Base-by-base conservation (phyloP, 2,888 invertebrate genomes). In the Oegoconia quadripuncta region DNA sequence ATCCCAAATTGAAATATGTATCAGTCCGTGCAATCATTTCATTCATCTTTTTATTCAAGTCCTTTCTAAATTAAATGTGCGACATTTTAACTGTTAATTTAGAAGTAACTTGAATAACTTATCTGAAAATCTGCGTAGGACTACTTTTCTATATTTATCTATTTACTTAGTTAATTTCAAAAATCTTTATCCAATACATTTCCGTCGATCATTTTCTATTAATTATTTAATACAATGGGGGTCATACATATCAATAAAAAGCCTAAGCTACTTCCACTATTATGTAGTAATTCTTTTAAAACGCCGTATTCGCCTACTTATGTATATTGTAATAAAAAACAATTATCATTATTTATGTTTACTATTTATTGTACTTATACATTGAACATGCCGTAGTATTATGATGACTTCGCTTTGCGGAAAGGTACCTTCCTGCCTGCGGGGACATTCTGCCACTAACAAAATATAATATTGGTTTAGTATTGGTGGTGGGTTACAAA, bases 391-490 rank as follows among this genome's bases (percentile, higher is more conserved):
- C 66, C 74, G 66, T 77, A 75, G 76, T 63, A 64, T 64, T 71
- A 74, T 74, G 73, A 81, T 80, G 86, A 86, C 79, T 86, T 82
- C 78, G 88, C 88, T 88, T 87, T 84, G 79, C 83, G 84, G 83
- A 82, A 73, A 75, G 82, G 84, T 81, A 84, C 88, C 88, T 88
- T 88, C 88, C 88, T 88, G 88, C 88, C 88, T 88, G 88, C 74
- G 78, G 87, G 87, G 80, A 76, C 64, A 65, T 66, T 75, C 69
- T 73, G 74, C 74, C 72, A 83, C 82, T 87, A 87, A 87, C 83
- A 78, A 66, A 52, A 64, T 61, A 52, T 59, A 55, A 57, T 59
- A 64, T 56, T 70, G 64, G 63, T 70, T 55, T 68, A 63, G 60
- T 64, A 56, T 52, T 55, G 86, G 86, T 86, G 86, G 76, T 74